These are phyloP conservation scores for Pasiphila rectangulata DNA, from an alignment of 2,888 invertebrate species.

Conservation along the genomic window DNA sequence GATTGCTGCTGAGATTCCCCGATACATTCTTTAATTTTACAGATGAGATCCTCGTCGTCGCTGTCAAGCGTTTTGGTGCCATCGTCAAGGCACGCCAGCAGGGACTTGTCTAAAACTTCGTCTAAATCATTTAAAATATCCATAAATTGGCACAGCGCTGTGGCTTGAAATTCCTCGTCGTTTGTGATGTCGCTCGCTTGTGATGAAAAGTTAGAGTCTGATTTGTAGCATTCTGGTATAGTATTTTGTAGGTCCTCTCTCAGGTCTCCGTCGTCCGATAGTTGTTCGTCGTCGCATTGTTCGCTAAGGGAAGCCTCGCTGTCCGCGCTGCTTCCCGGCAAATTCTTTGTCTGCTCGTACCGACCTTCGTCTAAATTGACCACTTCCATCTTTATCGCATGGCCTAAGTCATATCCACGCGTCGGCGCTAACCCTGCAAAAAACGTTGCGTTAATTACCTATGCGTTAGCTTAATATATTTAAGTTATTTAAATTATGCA, in stretches of 20 bases:
- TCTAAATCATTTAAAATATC: slow-evolving; percentile 81
- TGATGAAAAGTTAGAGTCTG: slow-evolving; percentile 71
- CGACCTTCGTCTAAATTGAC: slow-evolving; percentile 65
- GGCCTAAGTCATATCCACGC: slow-evolving; percentile 70
- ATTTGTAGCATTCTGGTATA: slow-evolving; percentile 71
- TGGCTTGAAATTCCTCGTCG: slow-evolving; percentile 74
- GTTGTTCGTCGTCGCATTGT: slow-evolving; percentile 57
- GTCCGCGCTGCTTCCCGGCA: slow-evolving; percentile 61
- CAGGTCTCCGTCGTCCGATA: slow-evolving; percentile 66
- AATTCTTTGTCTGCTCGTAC: slow-evolving; percentile 62
- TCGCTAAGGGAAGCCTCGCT: slow-evolving; percentile 65
- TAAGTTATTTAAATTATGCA: slow-evolving; percentile 40
- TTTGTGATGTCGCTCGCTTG: slow-evolving; percentile 66
- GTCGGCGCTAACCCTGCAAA: slow-evolving; percentile 67
- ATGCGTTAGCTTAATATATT: slow-evolving; percentile 19
- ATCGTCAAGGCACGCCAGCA: slow-evolving; percentile 70
- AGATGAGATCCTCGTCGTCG: slow-evolving; percentile 73
- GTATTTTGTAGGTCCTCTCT: slow-evolving; percentile 71
- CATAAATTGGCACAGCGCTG: slow-evolving; percentile 75
- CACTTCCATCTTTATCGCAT: slow-evolving; percentile 75
- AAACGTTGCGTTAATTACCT: slow-evolving; percentile 38
- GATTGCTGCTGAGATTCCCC: slow-evolving; percentile 48
- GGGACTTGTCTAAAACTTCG: slow-evolving; percentile 79
- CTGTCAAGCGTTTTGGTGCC: slow-evolving; percentile 60
- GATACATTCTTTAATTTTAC: slow-evolving; percentile 68